Conservation (phyloP, 1,140 invertebrate genomes). For the Lordiphosa clarofinis region DNA sequence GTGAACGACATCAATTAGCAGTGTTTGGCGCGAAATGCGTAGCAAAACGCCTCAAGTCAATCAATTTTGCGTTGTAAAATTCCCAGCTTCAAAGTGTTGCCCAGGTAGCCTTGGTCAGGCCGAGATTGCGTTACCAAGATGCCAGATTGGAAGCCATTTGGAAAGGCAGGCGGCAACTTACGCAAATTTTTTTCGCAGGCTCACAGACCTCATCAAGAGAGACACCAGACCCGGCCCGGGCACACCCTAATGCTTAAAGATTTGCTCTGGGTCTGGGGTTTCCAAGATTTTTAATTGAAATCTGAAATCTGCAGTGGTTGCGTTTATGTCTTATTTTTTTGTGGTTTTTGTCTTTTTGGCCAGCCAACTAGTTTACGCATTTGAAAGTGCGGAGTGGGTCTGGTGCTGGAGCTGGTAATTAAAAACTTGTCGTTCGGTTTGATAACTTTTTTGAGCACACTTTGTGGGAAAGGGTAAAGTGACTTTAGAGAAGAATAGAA, state of each 20-base stretch:
- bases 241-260: slow-evolving; percentile 62
- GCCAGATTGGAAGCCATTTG: slow-evolving; percentile 65
- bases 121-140: slow-evolving; percentile 51
- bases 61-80: slow-evolving; percentile 43
- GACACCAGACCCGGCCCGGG: slow-evolving; percentile 35
- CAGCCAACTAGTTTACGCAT: slow-evolving; percentile 70
- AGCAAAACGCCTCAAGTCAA: slow-evolving; percentile 72
- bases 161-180: slow-evolving; percentile 66
- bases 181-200: slow-evolving; percentile 61
- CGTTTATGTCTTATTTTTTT: slow-evolving; percentile 1
- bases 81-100: slow-evolving; percentile 20
- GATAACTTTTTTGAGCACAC: slow-evolving; percentile 50
- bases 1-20: slow-evolving; percentile 75
- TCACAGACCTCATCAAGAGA: slow-evolving; percentile 43
- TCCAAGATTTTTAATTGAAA: slow-evolving; percentile 62
- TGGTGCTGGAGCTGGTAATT: slow-evolving; percentile 46
- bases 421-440: slow-evolving; percentile 71
- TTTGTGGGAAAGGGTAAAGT: slow-evolving; percentile 15
- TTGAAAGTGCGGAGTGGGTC: slow-evolving; percentile 51
- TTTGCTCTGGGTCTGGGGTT: slow-evolving; percentile 28
- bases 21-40: slow-evolving; percentile 71
- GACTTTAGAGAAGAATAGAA: not conserved
- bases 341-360: slow-evolving; percentile 27
- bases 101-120: slow-evolving; percentile 19
- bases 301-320: slow-evolving; percentile 34